Base-by-base conservation (phyloP, 2,113 vertebrate species). In the Coregonus clupeaformis region DNA sequence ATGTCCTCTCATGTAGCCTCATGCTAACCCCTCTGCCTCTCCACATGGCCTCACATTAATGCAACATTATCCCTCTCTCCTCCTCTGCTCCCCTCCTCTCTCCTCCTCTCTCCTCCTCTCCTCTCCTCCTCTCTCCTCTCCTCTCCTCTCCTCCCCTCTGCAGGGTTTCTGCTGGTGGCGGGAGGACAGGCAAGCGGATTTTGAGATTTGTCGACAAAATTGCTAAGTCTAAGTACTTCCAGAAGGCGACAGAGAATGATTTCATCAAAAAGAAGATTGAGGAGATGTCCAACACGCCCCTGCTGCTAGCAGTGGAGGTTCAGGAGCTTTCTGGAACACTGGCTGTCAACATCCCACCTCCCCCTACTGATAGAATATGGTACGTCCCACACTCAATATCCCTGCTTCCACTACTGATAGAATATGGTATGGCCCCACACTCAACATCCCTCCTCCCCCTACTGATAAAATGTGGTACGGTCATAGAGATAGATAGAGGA, bases 231-330 rank as follows among this genome's bases (percentile, higher is more conserved):
- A 95, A 94, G 82, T 97, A 94, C 71, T 96, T 96, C 89, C 96
- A 96, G 91, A 95, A 89, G 79, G 96, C 96, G 52, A 91, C 95
- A 0, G 95, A 97, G 80, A 97, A 95, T 0, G 95, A 96, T 85
- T 96, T 94, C 83, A 96, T 97, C 82, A 96, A 94, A 80, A 96
- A 96, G 91, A 96, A 95, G 91, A 94, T 97, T 0, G 95, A 95
- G 85, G 95, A 96, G 84, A 94, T 97, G 88, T 96, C 95, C 86
- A 97, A 96, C 91, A 97, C 90, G 0, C 95, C 95, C 0, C 85
- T 97, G 83, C 91, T 97, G 85, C 93, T 97, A 77, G 93, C 93
- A 0, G 96, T 97, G 78, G 95, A 96, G 88, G 93, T 97, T 59
- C 94, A 93, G 75, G 95, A 96, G 85, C 83, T 97, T 85, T 91